Evolutionary conservation across 2,888 invertebrate genomes (phyloP), one percentile per base, ranked within the genome.

Genomic region (Tetanocera ferruginea): DNA sequence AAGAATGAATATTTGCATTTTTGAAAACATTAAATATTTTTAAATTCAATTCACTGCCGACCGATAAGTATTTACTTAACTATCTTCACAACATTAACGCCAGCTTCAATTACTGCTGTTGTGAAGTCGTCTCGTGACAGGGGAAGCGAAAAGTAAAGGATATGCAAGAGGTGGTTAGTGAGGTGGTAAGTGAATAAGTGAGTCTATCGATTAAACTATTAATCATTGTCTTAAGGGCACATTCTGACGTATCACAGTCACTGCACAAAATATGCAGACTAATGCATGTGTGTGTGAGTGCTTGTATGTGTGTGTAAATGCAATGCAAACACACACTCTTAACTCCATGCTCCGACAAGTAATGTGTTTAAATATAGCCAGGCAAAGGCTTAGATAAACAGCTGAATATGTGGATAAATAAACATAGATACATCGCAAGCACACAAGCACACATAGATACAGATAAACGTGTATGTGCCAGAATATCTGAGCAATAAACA

Each of bases 221-320:
- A 83, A 84, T 85, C 85, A 85, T 82, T 83, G 83, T 81, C 82
- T 83, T 83, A 82, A 83, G 81, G 82, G 82, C 81, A 80, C 82
- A 79, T 79, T 82, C 83, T 82, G 83, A 81, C 82, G 82, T 78
- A 81, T 82, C 83, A 79, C 83, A 83, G 82, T 82, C 81, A 80
- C 73, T 80, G 83, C 80, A 80, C 80, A 80, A 43, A 51, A 28
- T 43, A 17, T 31, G 43, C 28, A 51, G 19, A 9, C 23, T 43
- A 9, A 6, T 14, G 14, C 25, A 8, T 17, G 43, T 64, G 60
- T 78, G 23, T 55, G 64, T 66, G 60, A 77, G 23, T 55, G 64
- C 60, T n/a, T 43, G 67, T 70, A n/a, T 74, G 57, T 70, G 31
- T 73, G 55, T 55, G 72, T 43, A 62, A 31, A 31, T 71, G 55